Percentiles rank a stretch among this genome's conserved stretches.
Evolutionary conservation across 1,140 invertebrate species (phyloP).

Genomic region (Hylaeus anthracinus): DNA sequence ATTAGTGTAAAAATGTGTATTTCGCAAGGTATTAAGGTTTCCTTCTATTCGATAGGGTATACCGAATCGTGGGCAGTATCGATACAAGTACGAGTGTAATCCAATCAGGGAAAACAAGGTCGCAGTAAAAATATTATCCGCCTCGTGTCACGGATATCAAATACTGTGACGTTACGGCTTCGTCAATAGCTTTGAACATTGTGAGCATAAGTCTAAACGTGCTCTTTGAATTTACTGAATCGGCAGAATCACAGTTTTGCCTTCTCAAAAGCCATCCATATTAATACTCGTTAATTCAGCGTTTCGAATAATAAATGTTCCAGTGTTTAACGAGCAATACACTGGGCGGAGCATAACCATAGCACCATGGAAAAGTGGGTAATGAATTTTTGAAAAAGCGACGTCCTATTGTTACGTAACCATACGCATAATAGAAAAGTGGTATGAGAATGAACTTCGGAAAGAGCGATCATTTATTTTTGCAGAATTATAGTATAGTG

Average conservation of each 20-base stretch:
- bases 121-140: conserved; percentile 71
- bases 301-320: not conserved
- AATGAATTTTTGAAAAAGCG: no score
- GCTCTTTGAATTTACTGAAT: not conserved
- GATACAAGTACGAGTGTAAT: conserved; percentile 57
- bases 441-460: no score
- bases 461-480: no score
- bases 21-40: not conserved
- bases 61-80: conserved; percentile 22
- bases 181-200: conserved; percentile 33
- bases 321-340: no score
- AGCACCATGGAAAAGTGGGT: no score
- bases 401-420: no score
- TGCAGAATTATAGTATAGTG: no score
- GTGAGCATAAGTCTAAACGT: conserved; percentile 13
- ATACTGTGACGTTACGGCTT: conserved; percentile 55
- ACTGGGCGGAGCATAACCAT: no score
- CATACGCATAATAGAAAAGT: no score
- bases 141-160: conserved; percentile 68
- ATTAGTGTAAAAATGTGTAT: not conserved
- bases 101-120: conserved; percentile 73
- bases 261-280: no score
- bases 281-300: no score
- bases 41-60: not conserved
- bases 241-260: not conserved